These are phyloP conservation scores for Cassiopea andromeda DNA, from an alignment of 30 jellyfish, hydroid and myxozoan species.

Conservation along the genomic window DNA sequence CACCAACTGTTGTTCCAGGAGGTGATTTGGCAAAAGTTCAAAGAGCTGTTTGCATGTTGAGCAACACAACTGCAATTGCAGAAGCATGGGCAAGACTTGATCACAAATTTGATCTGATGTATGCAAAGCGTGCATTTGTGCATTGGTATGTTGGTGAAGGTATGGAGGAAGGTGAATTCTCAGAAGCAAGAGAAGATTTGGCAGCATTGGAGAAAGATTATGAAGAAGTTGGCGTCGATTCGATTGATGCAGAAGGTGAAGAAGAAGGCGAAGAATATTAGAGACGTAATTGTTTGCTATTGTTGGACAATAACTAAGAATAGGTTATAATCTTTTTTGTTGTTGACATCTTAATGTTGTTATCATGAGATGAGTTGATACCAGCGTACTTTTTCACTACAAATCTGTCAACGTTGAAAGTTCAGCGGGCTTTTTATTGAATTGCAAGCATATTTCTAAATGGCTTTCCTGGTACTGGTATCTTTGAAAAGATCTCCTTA, in stretches of 20 bases:
- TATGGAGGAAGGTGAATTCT: constrained; percentile 99
- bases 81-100: constrained; percentile 99
- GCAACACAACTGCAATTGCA: constrained; percentile 99
- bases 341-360: background rate
- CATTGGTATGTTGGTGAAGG: constrained; percentile 99
- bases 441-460: too few relatives aligned
- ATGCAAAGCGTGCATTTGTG: constrained; percentile 97
- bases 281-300: background rate
- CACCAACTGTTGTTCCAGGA: constrained; percentile 99
- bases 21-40: constrained; percentile 96
- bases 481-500: too few relatives aligned
- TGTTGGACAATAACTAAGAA: background rate
- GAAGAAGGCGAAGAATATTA: constrained; percentile 95
- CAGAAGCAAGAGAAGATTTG: constrained; percentile 98
- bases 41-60: constrained; percentile 97
- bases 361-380: background rate
- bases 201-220: constrained; percentile 98
- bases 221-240: constrained; percentile 97
- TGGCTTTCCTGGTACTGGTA: too few relatives aligned
- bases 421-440: too few relatives aligned
- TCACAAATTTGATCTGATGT: constrained; percentile 92
- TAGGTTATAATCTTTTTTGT: background rate
- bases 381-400: too few relatives aligned
- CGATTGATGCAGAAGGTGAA: constrained; percentile 87
- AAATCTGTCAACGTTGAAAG: too few relatives aligned